Percentiles rank a stretch among this genome's conserved stretches.
These are phyloP conservation scores for Allygus modestus DNA, from an alignment of 2,888 invertebrate genomes.

Conservation along the genomic window DNA sequence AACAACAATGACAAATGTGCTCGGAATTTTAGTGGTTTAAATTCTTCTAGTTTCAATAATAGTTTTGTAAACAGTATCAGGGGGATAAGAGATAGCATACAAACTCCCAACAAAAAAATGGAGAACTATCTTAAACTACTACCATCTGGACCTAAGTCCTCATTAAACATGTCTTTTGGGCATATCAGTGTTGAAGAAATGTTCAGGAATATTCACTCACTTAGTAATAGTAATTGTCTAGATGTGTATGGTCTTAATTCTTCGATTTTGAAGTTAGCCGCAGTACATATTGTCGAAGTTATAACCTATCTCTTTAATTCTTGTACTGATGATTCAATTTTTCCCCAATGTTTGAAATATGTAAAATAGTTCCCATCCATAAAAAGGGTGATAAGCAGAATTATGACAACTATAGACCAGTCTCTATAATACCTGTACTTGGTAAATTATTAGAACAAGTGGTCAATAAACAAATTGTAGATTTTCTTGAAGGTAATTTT, in stretches of 20 bases:
- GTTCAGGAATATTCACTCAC: background rate
- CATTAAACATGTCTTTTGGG: background rate
- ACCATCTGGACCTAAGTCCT: no score
- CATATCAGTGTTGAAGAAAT: background rate
- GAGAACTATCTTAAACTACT: no score
- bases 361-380: slow-evolving; percentile 7
- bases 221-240: background rate
- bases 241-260: background rate
- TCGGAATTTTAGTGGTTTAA: no score
- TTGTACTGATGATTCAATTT: background rate
- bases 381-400: slow-evolving; percentile 1
- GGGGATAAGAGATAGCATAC: no score
- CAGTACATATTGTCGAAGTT: background rate
- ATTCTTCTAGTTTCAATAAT: no score
- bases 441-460: background rate
- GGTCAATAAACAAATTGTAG: slow-evolving; percentile 29
- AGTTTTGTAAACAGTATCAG: no score
- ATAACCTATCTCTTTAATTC: background rate
- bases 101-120: no score
- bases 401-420: slow-evolving; percentile 25
- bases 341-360: slow-evolving; percentile 7
- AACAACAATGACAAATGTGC: no score
- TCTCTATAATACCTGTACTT: slow-evolving; percentile 21
- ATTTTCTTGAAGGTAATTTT: slow-evolving; percentile 14
- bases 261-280: background rate